Evolutionary conservation across 1,140 invertebrate species (phyloP), one percentile per base, ranked within the genome.

Genomic region (Drosophila bocki): DNA sequence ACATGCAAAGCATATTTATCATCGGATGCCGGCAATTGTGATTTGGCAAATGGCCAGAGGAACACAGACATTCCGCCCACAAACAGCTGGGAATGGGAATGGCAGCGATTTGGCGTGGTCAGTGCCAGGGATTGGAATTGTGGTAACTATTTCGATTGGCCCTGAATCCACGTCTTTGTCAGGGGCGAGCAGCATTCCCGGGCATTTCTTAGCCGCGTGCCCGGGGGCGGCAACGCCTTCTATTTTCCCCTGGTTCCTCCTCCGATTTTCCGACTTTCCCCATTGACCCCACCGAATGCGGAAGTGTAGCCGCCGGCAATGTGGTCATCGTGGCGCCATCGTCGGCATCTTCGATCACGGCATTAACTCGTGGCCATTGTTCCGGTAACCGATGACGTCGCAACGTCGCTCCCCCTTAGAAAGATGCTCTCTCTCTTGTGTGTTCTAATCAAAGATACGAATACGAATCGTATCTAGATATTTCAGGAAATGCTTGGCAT

Each of bases 61-160:
- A 56, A 39, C 53, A 86, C 57, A 80, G 37, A 57, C 51, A 61
- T 57, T 63, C 65, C 22, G 50, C 65, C 69, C 69, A 71, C 65
- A 44, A 71, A 75, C 84, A 88, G 81, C 78, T 88, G 77, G 78
- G 80, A 71, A 85, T 84, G 22, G 44, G 67, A 45, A 53, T 53
- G 78, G 69, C 75, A 65, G 61, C 45, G 78, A 61, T 87, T 79
- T 90, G 84, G 85, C 47, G 82, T 88, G 81, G 85, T 88, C 84
- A 88, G 85, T 62, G 50, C 33, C 47, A 59, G 53, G 19, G 47
- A 59, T 77, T 76, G 74, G 63, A 77, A 54, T 22, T 53, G 53
- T 54, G 63, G 62, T 65, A 50, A 32, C 53, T 57, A 54, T 76
- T 76, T 68, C 47, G 56, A 77, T 77, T 77, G 64, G 54, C 75